phyloP scores from a whole-genome alignment of 1,140 invertebrate species.

The Diachasma alloeum region DNA sequence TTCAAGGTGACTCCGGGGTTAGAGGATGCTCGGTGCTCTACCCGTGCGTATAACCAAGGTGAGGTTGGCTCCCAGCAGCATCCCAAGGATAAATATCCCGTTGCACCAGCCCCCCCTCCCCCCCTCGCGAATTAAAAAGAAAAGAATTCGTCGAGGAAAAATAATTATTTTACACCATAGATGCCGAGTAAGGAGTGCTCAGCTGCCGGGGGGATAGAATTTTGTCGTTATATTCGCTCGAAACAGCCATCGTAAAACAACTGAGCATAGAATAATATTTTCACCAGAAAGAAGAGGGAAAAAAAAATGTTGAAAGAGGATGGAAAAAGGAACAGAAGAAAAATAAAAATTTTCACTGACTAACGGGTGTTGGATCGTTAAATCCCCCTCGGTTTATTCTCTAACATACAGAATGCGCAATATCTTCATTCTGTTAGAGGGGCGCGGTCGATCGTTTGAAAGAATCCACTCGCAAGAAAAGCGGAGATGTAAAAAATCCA shows the following conservation, averaged over 20 bases:
- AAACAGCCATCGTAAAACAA: constrained; percentile 15
- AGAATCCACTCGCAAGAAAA: neutral
- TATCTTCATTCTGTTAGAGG: constrained; percentile 17
- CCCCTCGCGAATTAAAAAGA: neutral
- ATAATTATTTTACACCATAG: constrained; percentile 12
- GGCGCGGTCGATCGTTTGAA: constrained; percentile 18
- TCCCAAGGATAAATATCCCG: neutral
- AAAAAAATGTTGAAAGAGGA: constrained; percentile 2
- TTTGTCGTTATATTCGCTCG: constrained; percentile 9
- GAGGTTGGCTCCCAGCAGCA: neutral
- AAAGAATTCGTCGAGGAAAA: neutral
- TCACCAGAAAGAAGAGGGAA: neutral
- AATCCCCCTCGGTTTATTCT: neutral
- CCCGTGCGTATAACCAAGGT: neutral
- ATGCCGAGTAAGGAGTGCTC: neutral
- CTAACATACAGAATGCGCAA: neutral
- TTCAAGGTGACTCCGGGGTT: constrained; percentile 46
- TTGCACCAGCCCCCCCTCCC: neutral
- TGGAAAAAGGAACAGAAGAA: neutral
- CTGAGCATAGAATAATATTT: constrained; percentile 14
- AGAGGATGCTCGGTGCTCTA: constrained; percentile 38
- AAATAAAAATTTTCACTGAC: neutral
- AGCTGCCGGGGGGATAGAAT: neutral
- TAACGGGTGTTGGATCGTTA: constrained; percentile 22
- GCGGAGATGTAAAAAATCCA: neutral